These are phyloP conservation scores for Drosophila robusta DNA, from an alignment of 2,888 invertebrate species.

Conservation along the genomic window DNA sequence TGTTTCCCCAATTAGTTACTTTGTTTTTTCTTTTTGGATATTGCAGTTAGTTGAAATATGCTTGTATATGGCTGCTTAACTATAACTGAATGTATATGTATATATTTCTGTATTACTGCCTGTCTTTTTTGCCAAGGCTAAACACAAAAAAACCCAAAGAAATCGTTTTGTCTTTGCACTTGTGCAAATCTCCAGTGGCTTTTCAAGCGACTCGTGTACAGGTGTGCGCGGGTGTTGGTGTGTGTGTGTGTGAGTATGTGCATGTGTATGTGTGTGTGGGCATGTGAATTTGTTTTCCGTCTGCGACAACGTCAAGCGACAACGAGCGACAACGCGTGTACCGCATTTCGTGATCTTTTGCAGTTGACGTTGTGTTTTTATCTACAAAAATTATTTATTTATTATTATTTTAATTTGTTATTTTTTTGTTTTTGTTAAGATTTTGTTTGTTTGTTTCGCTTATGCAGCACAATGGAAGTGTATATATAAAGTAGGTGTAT, in stretches of 20 bases:
- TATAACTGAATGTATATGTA: conserved; percentile 2
- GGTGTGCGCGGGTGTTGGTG: conserved; percentile 19
- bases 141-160: conserved; percentile 24
- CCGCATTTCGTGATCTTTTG: conserved; percentile 76
- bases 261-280: conserved; percentile 16
- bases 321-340: conserved; percentile 46
- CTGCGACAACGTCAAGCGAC: conserved; percentile 64
- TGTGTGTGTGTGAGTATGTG: conserved; percentile 3
- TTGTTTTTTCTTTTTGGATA: background rate
- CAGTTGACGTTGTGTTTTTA: conserved; percentile 72
- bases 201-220: conserved; percentile 43
- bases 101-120: no score
- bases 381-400: conserved; percentile 57
- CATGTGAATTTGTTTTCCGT: conserved; percentile 68
- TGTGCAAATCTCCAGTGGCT: conserved; percentile 74
- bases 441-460: conserved; percentile 44
- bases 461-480: conserved; percentile 53
- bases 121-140: conserved; percentile 43
- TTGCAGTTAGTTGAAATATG: background rate
- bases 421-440: conserved; percentile 38
- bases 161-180: conserved; percentile 61
- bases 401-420: conserved; percentile 40
- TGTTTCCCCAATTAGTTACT: background rate
- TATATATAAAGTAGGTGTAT: conserved; percentile 28
- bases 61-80: background rate